Evolutionary conservation across 2,113 vertebrate species (phyloP), one percentile per base, ranked within the genome.

Genomic region (Saccopteryx bilineata): DNA sequence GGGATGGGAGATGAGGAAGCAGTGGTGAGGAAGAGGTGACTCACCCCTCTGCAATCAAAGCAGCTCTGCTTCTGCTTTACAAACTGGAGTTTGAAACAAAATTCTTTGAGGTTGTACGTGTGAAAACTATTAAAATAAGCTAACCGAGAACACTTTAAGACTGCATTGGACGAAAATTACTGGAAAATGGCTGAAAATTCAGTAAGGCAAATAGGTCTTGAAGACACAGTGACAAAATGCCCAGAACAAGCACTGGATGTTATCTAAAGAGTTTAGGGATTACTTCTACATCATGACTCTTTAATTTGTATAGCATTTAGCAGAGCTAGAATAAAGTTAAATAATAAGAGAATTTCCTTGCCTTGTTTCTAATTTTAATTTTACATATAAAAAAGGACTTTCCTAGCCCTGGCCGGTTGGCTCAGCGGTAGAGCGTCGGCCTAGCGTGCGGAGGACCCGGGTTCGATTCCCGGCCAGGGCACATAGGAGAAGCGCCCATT

Each of bases 51-150:
- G 5, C 11, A 31, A 68, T 2, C n/a, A 66, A 33, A 78, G 54
- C 2, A 63, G 46, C 26, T 63, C n/a, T 50, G 69, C 56, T 93
- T 89, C 61, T 61, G 71, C 54, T 31, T 95, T 72, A 85, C 13
- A 80, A 63, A 72, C 11, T 71, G 10, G 31, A 8, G 28, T 78
- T 85, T 26, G 61, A 94, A 87, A 88, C 13, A 83, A 65, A 89
- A 92, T 26, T 72, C 23, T 65, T 0, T 56, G 24, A 87, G 50
- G 63, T 66, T 82, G 52, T 21, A 87, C 69, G 72, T 13, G 17
- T 56, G n/a, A 83, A 87, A 96, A 78, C 75, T 68, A 85, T 61
- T 48, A 76, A 87, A 92, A 95, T 75, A 82, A 87, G 21, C 28
- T 58, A 75, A 74, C 5, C n/a, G 13, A 69, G 90, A 76, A 72